These are phyloP conservation scores for Chrysochloris asiatica DNA, from an alignment of 2,113 vertebrate species.

Conservation along the genomic window DNA sequence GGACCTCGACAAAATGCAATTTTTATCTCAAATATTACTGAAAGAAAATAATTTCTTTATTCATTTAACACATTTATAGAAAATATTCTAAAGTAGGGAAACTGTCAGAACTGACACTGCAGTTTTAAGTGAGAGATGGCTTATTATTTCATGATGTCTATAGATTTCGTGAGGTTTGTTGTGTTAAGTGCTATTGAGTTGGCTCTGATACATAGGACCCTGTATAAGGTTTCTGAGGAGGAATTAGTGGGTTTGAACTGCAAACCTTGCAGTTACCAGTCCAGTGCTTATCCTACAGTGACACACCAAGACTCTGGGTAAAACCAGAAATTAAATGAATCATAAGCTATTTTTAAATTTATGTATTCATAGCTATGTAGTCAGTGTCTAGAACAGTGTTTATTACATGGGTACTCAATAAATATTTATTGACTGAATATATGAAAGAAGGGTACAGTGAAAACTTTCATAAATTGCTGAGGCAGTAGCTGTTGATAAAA, in stretches of 20 bases:
- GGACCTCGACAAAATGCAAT: no score
- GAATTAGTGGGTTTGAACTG: no score
- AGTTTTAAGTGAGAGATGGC: neutral
- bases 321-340: neutral
- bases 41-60: slow-evolving; percentile 12
- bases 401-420: neutral
- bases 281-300: no score
- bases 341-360: slow-evolving; percentile 37
- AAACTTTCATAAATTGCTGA: neutral
- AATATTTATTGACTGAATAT: neutral
- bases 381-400: neutral
- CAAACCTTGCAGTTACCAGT: no score
- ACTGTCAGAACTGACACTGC: neutral
- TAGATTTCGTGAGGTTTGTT: neutral
- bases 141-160: neutral
- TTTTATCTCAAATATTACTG: neutral
- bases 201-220: no score
- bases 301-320: no score
- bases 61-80: neutral
- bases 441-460: neutral
- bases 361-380: neutral
- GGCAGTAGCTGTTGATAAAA: neutral
- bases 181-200: no score
- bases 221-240: no score
- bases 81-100: neutral